These are phyloP conservation scores for Linnaemya vulpina DNA, from an alignment of 2,888 invertebrate species.

Conservation along the genomic window DNA sequence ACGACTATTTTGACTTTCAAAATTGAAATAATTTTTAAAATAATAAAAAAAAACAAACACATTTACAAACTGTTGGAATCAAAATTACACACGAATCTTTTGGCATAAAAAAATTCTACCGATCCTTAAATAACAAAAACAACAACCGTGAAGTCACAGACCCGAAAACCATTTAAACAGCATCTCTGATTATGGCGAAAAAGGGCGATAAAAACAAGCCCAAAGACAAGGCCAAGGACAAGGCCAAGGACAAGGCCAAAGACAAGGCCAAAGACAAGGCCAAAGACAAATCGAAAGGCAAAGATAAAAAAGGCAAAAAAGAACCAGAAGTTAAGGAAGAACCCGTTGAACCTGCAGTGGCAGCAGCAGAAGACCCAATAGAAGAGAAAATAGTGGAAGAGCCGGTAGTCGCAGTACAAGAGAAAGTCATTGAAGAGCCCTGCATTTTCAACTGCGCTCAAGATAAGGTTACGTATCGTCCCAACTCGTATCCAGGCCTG, in stretches of 20 bases:
- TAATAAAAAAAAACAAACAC: background rate
- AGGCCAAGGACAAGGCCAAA: too few species aligned
- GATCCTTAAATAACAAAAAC: background rate
- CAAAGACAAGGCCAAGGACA: constrained; percentile 70
- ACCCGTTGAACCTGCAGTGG: background rate
- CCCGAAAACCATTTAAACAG: background rate
- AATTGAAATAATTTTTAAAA: background rate
- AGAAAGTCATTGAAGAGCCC: constrained; percentile 60
- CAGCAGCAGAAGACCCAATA: constrained; percentile 10
- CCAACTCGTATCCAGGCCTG: constrained; percentile 79
- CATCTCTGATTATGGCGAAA: constrained; percentile 68
- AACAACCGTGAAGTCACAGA: background rate
- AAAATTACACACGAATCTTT: background rate
- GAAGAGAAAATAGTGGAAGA: constrained; percentile 42
- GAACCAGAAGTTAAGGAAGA: constrained; percentile 71
- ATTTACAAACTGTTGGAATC: constrained; percentile 1
- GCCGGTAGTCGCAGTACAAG: constrained; percentile 1
- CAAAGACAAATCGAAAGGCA: too few species aligned
- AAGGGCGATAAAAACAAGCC: constrained; percentile 67
- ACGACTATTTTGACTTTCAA: background rate
- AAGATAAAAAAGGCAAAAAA: constrained; percentile 71
- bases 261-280: constrained; percentile 45
- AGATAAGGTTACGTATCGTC: constrained; percentile 70
- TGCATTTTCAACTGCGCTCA: constrained; percentile 69
- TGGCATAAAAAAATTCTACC: constrained; percentile 5